These are phyloP conservation scores for Psephotus haematonotus DNA, from an alignment of 2,113 vertebrate species.

Conservation along the genomic window DNA sequence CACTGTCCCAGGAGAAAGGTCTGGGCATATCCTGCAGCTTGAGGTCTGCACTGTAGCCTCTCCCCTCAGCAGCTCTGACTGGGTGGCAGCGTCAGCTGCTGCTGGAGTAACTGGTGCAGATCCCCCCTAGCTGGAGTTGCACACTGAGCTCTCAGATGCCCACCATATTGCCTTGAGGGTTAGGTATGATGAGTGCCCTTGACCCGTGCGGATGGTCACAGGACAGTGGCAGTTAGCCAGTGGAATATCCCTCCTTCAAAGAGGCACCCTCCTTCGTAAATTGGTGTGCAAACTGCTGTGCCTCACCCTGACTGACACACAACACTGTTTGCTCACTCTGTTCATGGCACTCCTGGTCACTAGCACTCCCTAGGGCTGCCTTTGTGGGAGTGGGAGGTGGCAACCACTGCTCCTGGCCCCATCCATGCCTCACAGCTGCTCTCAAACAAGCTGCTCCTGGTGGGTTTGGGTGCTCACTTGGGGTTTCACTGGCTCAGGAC, in stretches of 20 bases:
- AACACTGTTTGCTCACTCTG: not conserved
- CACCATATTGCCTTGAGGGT: not conserved
- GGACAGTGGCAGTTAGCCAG: not conserved
- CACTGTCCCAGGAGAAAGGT: not conserved
- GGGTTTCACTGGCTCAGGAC: not conserved
- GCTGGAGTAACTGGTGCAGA: not conserved
- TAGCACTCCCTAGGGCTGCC: not conserved
- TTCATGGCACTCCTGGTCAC: not conserved
- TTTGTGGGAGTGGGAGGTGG: not conserved
- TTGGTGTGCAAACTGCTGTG: not conserved
- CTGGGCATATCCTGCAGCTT: not conserved
- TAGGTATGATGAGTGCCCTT: not conserved
- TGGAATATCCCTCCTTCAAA: not conserved
- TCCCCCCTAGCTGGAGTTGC: not conserved
- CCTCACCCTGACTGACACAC: not conserved
- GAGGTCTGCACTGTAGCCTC: not conserved
- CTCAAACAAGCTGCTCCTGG: not conserved
- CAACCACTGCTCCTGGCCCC: not conserved
- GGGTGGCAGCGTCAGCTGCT: not conserved
- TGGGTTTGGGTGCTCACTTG: not conserved
- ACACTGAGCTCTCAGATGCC: not conserved
- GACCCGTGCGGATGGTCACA: not conserved
- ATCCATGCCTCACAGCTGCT: not conserved
- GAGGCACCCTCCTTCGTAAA: not conserved
- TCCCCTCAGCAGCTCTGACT: not conserved